A percentile compares a stretch with the other conserved stretches of the same genome.
These are phyloP conservation scores for Coracopsis vasa DNA, from an alignment of 2,113 vertebrate species.

Conservation along the genomic window DNA sequence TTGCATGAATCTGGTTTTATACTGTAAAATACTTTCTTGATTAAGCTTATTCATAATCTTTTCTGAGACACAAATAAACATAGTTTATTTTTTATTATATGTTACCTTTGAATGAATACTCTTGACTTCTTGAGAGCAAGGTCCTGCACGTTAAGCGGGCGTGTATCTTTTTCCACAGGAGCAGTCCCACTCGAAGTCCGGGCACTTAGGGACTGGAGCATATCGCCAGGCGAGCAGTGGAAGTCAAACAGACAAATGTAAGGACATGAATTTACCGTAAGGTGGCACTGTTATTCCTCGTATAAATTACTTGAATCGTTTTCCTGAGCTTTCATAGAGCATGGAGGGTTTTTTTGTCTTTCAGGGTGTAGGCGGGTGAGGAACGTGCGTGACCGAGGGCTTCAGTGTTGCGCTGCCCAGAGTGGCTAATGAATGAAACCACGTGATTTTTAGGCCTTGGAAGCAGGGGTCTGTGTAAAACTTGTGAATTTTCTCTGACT, in stretches of 20 bases:
- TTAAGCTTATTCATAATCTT: too few species aligned
- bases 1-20: background rate
- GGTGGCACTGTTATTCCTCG: background rate
- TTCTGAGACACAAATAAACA: background rate
- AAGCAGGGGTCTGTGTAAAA: background rate
- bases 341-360: fast-evolving
- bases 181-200: fast-evolving
- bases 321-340: background rate
- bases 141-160: fast-evolving
- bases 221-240: background rate
- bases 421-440: background rate
- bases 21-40: background rate
- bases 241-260: background rate
- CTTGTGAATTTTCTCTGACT: background rate
- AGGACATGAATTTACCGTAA: background rate
- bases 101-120: fast-evolving
- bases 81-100: background rate
- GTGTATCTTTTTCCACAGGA: background rate
- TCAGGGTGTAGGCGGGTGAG: background rate
- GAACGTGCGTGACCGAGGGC: background rate
- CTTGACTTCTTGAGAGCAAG: fast-evolving
- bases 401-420: background rate
- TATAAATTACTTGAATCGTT: fast-evolving
- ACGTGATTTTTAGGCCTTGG: background rate
- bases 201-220: fast-evolving